A percentile compares a stretch with the other conserved stretches of the same genome.
Conservation (phyloP, 2,888 invertebrate genomes). For the Eupeodes latifasciatus region DNA sequence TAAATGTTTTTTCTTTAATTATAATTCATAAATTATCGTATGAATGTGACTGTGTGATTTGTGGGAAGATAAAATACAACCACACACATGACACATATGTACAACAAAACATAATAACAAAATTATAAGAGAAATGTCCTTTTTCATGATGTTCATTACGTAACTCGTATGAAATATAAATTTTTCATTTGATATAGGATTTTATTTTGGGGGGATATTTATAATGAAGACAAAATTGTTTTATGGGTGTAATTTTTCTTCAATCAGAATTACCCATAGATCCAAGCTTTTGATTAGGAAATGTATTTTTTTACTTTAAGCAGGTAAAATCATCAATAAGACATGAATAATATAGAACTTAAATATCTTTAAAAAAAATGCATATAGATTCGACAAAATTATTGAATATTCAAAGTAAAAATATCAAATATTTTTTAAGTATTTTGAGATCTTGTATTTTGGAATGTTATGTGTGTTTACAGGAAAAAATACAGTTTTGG, state of each 20-base stretch:
- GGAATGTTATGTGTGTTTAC: no score
- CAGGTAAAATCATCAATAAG: no score
- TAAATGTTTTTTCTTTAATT: slow-evolving; percentile 81
- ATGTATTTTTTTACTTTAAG: no score
- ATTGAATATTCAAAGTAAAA: no score
- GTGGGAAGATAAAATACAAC: slow-evolving; percentile 32
- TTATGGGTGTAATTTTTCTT: not conserved
- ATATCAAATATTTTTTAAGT: no score
- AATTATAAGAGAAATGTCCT: not conserved
- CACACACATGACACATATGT: slow-evolving; percentile 10
- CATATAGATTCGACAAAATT: no score
- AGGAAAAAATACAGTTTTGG: no score
- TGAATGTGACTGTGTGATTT: slow-evolving; percentile 54
- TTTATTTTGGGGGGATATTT: not conserved
- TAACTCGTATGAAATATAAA: not conserved
- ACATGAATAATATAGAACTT: no score
- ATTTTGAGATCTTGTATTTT: no score
- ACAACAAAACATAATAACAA: no score
- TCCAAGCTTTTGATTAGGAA: no score
- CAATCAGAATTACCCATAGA: not conserved
- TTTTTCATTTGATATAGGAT: slow-evolving; percentile 16
- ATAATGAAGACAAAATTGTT: not conserved
- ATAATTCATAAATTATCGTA: slow-evolving; percentile 82
- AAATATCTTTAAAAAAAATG: no score
- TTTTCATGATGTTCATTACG: not conserved